These are phyloP conservation scores for Smittia sp. DNA, from an alignment of 2,888 invertebrate genomes.

Conservation along the genomic window DNA sequence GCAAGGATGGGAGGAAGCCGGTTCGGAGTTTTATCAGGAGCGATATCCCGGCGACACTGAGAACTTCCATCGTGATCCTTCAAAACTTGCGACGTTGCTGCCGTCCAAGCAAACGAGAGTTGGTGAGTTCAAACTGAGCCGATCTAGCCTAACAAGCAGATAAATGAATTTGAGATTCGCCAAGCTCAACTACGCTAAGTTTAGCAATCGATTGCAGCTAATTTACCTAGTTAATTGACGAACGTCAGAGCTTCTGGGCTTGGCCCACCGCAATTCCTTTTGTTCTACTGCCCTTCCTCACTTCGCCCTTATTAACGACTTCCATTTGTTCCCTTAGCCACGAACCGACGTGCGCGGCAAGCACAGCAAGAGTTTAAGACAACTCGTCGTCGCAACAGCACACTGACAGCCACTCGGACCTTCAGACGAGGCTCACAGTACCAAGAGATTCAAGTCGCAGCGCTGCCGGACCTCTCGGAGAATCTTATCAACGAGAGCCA, in stretches of 20 bases:
- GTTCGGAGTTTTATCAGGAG: conserved; percentile 81
- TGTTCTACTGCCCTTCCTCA: neutral
- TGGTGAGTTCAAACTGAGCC: conserved; percentile 53
- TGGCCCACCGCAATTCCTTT: too few species aligned
- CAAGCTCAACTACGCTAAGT: neutral
- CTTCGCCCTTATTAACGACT: neutral
- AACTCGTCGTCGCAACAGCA: conserved; percentile 56
- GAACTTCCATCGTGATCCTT: conserved; percentile 68
- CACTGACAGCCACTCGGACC: conserved; percentile 55
- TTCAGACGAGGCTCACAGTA: conserved; percentile 56
- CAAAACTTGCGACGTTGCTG: conserved; percentile 70
- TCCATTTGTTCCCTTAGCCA: conserved; percentile 54
- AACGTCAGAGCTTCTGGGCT: too few species aligned
- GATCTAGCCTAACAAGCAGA: too few species aligned
- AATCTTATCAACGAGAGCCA: conserved; percentile 77
- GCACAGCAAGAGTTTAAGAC: conserved; percentile 56
- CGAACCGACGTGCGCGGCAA: conserved; percentile 62
- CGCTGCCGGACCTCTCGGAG: conserved; percentile 78
- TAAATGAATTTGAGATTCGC: neutral
- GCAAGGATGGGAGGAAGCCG: conserved; percentile 80
- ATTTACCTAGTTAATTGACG: neutral
- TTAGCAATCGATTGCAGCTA: neutral
- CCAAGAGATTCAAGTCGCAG: conserved; percentile 69
- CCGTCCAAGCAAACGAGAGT: conserved; percentile 78
- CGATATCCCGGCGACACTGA: conserved; percentile 72